phyloP scores from a whole-genome alignment of 2,797 vertebrate species.

The Bradypus variegatus region DNA sequence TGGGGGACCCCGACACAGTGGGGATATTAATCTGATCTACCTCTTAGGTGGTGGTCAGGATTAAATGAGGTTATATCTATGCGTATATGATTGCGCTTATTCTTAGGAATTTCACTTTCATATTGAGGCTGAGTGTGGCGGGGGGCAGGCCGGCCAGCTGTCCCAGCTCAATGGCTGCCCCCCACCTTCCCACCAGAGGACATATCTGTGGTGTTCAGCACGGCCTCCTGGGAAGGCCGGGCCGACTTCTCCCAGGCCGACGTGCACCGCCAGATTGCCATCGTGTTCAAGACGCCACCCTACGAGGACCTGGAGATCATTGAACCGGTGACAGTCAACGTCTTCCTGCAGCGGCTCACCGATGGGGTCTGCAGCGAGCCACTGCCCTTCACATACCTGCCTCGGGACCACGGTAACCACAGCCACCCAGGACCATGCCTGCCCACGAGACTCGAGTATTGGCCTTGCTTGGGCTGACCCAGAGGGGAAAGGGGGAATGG shows the following conservation, averaged over 20 bases:
- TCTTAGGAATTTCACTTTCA: background rate
- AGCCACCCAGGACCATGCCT: rapidly evolving
- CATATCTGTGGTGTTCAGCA: conserved; percentile 88
- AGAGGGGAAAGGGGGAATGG: background rate
- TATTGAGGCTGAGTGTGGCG: background rate
- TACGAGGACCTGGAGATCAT: conserved; percentile 84
- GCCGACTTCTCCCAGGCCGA: conserved; percentile 92
- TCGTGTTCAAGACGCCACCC: conserved; percentile 89
- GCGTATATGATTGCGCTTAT: background rate
- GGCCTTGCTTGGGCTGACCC: background rate
- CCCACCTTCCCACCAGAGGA: conserved; percentile 74
- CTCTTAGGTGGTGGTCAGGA: background rate
- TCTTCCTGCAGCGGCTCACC: conserved; percentile 83
- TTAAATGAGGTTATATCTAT: background rate
- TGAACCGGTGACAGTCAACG: conserved; percentile 80
- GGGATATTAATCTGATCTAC: background rate
- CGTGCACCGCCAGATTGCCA: conserved; percentile 92
- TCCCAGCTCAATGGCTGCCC: background rate
- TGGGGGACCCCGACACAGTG: background rate
- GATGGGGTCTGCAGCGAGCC: conserved; percentile 90
- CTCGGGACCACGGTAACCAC: conserved; percentile 78
- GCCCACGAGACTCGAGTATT: background rate
- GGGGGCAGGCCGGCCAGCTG: rapidly evolving
- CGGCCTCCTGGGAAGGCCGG: conserved; percentile 84
- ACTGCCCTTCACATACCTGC: conserved; percentile 83